Evolutionary conservation across 2,113 vertebrate species (phyloP).

Genomic region (Ciconia boyciana): DNA sequence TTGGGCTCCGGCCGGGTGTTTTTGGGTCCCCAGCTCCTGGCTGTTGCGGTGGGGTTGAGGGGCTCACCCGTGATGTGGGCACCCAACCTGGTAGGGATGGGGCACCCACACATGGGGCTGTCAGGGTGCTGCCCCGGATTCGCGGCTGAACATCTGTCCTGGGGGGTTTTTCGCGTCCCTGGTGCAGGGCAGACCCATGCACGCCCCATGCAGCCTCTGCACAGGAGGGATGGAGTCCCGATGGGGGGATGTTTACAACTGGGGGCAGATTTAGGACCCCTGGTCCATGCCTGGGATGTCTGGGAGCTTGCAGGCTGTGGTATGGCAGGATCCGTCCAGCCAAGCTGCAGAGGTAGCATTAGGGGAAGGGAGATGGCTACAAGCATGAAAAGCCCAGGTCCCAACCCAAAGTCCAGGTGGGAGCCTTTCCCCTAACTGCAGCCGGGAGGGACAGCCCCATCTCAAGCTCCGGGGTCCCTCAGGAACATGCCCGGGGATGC

Average conservation of each 20-base stretch:
- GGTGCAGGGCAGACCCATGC: neutral
- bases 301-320: neutral
- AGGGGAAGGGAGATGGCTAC: neutral
- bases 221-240: neutral
- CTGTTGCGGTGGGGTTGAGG: neutral
- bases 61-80: neutral
- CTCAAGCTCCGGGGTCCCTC: neutral
- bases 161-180: fast-evolving
- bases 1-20: fast-evolving
- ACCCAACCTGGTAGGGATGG: neutral
- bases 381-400: neutral
- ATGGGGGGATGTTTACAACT: neutral
- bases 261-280: neutral
- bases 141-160: fast-evolving
- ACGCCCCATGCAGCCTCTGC: neutral
- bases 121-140: neutral
- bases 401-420: neutral
- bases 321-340: neutral
- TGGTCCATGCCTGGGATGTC: neutral
- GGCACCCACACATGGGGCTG: neutral
- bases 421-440: neutral
- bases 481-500: neutral
- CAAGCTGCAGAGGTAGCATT: neutral
- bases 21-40: neutral
- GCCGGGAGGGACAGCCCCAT: fast-evolving